Conservation (phyloP, 2,113 vertebrate species). For the Octodon degus region DNA sequence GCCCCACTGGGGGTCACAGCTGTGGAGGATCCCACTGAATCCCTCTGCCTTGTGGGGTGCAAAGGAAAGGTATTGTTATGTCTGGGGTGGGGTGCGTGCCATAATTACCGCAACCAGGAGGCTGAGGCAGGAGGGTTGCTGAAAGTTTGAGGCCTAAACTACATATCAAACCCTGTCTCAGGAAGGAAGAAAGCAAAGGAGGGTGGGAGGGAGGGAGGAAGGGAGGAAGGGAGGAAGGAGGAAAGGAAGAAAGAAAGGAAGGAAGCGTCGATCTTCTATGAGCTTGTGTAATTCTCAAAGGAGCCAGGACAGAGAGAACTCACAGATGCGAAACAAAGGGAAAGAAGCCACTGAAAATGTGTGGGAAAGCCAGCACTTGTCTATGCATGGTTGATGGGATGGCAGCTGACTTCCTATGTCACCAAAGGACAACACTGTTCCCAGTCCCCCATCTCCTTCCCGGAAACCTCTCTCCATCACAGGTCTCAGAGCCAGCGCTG, state of each 20-base stretch:
- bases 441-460: neutral
- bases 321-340: neutral
- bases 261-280: neutral
- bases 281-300: neutral
- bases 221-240: too few relatives aligned
- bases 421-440: neutral
- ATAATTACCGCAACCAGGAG: neutral
- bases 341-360: neutral
- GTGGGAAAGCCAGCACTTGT: neutral
- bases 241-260: too few relatives aligned
- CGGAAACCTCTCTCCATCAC: neutral
- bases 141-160: neutral
- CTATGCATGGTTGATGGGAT: neutral
- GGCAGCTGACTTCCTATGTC: neutral
- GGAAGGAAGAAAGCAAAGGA: neutral
- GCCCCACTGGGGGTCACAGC: neutral
- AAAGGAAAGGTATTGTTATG: neutral
- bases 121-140: neutral
- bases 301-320: neutral
- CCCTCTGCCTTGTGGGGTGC: neutral
- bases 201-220: neutral
- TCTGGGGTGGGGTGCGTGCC: neutral
- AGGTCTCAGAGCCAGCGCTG: slow-evolving; percentile 21
- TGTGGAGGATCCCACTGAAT: slow-evolving; percentile 24
- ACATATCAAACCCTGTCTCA: neutral